Evolutionary conservation across 2,888 invertebrate species (phyloP), one percentile per base, ranked within the genome.

Genomic region (Melieria picta): DNA sequence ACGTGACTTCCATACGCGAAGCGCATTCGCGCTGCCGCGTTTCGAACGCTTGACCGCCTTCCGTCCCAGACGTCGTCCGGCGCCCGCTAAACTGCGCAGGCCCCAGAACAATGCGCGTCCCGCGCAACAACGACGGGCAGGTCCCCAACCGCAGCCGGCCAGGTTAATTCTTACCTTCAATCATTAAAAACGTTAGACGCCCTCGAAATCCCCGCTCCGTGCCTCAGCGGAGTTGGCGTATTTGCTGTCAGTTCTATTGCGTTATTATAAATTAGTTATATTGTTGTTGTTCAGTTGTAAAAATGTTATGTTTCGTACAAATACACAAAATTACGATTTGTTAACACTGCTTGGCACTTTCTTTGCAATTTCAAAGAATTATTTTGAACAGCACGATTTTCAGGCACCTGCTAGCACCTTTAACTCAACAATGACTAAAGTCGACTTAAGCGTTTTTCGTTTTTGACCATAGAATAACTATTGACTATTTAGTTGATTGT

Each of bases 1-100:
- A 55, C 76, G 79, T 46, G 78, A 75, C 47, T 69, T 82, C n/a
- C 80, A 78, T 4, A 79, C 80, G 9, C 79, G 78, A 70, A 77
- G 79, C 2, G 78, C 80, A 61, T 73, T 80, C 7, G 77, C 81
- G 1, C 74, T 84, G 13, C 83, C 84, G 4, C 70, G 78, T 42
- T 72, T 78, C 4, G 79, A 79, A 68, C 82, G 83, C 6, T 76
- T 82, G 58, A 75, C 72, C 0, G 75, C 78, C 4, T 83, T 83
- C 74, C 82, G 82, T 3, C 79, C 80, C 11, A 66, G 75, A 7
- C 77, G 78, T 7, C 75, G 78, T 10, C 76, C 75, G 2, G 68
- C 73, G 0, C 72, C 69, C 52, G 47, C 77, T 5, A 78, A 77
- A 55, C 52, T 71, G 11, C 67, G 65, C 9, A 61, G 72, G 11